phyloP scores from a whole-genome alignment of 1,140 invertebrate genomes.

The Brachionus rotundiformis region DNA sequence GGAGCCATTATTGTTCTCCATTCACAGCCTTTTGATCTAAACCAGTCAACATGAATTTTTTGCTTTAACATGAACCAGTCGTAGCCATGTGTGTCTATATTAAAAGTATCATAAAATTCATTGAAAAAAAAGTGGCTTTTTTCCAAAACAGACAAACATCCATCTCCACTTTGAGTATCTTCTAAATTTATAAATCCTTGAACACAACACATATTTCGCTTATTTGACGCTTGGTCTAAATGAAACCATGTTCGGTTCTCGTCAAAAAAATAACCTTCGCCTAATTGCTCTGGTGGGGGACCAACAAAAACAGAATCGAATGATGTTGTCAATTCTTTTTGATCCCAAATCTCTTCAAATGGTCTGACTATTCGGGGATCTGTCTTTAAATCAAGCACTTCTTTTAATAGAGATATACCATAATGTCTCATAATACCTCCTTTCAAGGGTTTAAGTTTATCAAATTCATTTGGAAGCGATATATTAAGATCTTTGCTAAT shows the following conservation, averaged over 20 bases:
- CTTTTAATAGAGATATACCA: slow-evolving; percentile 4
- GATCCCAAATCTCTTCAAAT: slow-evolving; percentile 22
- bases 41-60: slow-evolving; percentile 39
- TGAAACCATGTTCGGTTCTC: slow-evolving; percentile 26
- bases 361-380: slow-evolving; percentile 2
- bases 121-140: slow-evolving; percentile 27
- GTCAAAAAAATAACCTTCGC: slow-evolving; percentile 9
- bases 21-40: slow-evolving; percentile 25
- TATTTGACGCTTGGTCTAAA: slow-evolving; percentile 42
- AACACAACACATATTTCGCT: slow-evolving; percentile 10
- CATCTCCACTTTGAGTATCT: slow-evolving; percentile 40
- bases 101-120: slow-evolving; percentile 24
- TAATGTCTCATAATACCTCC: slow-evolving; percentile 19
- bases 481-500: slow-evolving; percentile 29
- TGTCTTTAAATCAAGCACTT: slow-evolving; percentile 44
- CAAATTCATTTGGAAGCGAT: background rate
- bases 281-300: background rate
- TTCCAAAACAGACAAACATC: slow-evolving; percentile 43
- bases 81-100: background rate
- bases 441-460: slow-evolving; percentile 30
- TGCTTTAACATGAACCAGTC: slow-evolving; percentile 37
- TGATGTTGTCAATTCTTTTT: slow-evolving; percentile 32
- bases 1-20: slow-evolving; percentile 33
- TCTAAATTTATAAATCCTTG: slow-evolving; percentile 46
- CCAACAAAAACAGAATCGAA: slow-evolving; percentile 32